Evolutionary conservation across 2,797 vertebrate genomes (phyloP).

Genomic region (Hozukius guyotensis): DNA sequence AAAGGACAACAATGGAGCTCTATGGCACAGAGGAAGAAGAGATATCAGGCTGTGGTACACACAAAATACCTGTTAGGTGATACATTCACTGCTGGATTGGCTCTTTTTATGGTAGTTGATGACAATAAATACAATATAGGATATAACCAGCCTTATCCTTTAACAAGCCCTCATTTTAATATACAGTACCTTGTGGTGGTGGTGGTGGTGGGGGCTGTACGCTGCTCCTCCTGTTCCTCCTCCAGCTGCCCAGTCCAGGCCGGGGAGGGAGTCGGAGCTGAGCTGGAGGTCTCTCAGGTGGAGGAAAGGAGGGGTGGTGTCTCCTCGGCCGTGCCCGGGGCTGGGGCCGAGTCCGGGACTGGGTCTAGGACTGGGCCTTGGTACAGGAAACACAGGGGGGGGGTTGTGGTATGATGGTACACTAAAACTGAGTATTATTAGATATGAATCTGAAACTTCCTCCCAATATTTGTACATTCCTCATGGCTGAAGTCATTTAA

Average conservation of each 20-base stretch:
- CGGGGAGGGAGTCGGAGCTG: conserved; percentile 83
- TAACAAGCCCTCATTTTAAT: no score
- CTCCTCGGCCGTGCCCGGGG: conserved; percentile 32
- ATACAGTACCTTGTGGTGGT: conserved; percentile 43
- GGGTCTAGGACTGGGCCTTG: conserved; percentile 57
- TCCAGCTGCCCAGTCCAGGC: conserved; percentile 62
- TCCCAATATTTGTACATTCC: background rate
- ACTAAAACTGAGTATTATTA: background rate
- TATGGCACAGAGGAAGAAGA: no score
- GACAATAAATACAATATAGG: no score
- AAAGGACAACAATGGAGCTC: no score
- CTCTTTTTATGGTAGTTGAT: no score
- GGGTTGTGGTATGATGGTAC: background rate
- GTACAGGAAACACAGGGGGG: background rate
- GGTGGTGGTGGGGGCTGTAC: conserved; percentile 55
- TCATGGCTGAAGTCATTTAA: background rate
- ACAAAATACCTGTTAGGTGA: no score
- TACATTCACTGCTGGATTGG: no score
- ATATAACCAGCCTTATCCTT: no score
- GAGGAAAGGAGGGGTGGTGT: conserved; percentile 56
- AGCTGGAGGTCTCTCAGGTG: conserved; percentile 83
- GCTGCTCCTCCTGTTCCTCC: conserved; percentile 62
- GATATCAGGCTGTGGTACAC: no score
- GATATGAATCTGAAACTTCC: background rate
- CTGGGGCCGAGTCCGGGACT: conserved; percentile 42